These are phyloP conservation scores for Eilema caniola DNA, from an alignment of 2,888 invertebrate species.

Conservation along the genomic window DNA sequence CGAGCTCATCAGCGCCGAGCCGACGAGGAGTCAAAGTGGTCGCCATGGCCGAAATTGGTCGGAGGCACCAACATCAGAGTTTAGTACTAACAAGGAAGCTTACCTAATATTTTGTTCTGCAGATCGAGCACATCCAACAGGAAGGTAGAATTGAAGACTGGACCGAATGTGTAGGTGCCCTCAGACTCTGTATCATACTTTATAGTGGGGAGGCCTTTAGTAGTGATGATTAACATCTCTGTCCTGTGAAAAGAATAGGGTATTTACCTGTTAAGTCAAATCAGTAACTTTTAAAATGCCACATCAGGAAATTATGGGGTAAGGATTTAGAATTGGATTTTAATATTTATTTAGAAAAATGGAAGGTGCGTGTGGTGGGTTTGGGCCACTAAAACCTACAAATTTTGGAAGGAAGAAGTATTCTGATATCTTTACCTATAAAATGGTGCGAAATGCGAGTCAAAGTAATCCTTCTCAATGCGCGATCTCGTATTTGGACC, in stretches of 20 bases:
- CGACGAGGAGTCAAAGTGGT: too few relatives aligned
- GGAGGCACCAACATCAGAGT: too few relatives aligned
- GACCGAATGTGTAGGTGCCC: constrained; percentile 88
- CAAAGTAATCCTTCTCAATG: constrained; percentile 95
- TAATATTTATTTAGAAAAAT: too few relatives aligned
- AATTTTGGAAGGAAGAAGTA: too few relatives aligned
- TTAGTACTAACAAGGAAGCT: constrained; percentile 35
- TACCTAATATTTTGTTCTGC: constrained; percentile 90
- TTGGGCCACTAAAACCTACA: too few relatives aligned
- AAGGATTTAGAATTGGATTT: too few relatives aligned
- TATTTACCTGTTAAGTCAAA: too few relatives aligned
- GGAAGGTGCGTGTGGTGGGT: too few relatives aligned
- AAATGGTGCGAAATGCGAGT: constrained; percentile 97
- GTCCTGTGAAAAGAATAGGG: constrained; percentile 82
- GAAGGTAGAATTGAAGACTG: constrained; percentile 94
- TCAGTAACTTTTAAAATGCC: too few relatives aligned
- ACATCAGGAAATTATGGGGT: too few relatives aligned
- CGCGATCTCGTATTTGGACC: constrained; percentile 95
- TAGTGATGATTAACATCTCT: constrained; percentile 95
- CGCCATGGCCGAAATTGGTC: too few relatives aligned
- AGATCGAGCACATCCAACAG: constrained; percentile 90
- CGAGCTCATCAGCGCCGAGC: too few relatives aligned
- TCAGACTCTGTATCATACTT: constrained; percentile 90
- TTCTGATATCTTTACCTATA: constrained; percentile 87
- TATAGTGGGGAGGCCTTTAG: constrained; percentile 89